Conservation (phyloP, 1,140 invertebrate genomes). For the Contarinia nasturtii region DNA sequence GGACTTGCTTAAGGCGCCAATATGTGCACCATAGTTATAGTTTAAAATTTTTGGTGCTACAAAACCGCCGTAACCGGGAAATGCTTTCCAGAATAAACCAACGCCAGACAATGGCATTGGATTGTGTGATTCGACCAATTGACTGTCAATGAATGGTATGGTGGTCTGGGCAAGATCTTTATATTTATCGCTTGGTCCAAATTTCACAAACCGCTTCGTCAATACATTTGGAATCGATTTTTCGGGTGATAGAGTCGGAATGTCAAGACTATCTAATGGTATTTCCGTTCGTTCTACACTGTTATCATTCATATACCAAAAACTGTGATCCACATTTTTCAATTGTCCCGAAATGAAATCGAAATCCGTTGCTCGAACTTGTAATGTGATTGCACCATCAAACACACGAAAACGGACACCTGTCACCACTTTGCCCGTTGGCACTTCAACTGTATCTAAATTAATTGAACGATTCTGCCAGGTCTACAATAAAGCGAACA, state of each 20-base stretch:
- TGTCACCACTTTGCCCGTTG: constrained; percentile 37
- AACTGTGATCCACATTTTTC: constrained; percentile 30
- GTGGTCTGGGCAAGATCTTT: not conserved
- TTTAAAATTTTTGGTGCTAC: not conserved
- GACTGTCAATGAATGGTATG: not conserved
- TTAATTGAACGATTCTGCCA: constrained; percentile 60
- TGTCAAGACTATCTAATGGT: constrained; percentile 37
- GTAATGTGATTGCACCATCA: constrained; percentile 64
- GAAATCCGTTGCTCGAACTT: constrained; percentile 56
- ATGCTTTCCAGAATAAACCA: not conserved
- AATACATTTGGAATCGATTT: not conserved
- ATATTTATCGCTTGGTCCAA: not conserved
- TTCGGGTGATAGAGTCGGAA: constrained; percentile 36
- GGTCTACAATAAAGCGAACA: constrained; percentile 29
- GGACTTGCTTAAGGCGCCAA: not conserved
- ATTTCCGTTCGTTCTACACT: constrained; percentile 48
- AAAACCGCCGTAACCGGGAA: not conserved
- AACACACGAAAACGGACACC: constrained; percentile 52
- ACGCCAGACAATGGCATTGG: not conserved
- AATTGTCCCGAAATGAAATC: constrained; percentile 57
- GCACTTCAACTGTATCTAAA: constrained; percentile 52
- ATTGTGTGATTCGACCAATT: not conserved
- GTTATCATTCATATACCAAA: constrained; percentile 65
- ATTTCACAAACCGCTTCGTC: not conserved
- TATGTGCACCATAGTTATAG: not conserved